A percentile compares a stretch with the other conserved stretches of the same genome.
Evolutionary conservation across 2,113 vertebrate genomes (phyloP).

Genomic region (Naja naja): DNA sequence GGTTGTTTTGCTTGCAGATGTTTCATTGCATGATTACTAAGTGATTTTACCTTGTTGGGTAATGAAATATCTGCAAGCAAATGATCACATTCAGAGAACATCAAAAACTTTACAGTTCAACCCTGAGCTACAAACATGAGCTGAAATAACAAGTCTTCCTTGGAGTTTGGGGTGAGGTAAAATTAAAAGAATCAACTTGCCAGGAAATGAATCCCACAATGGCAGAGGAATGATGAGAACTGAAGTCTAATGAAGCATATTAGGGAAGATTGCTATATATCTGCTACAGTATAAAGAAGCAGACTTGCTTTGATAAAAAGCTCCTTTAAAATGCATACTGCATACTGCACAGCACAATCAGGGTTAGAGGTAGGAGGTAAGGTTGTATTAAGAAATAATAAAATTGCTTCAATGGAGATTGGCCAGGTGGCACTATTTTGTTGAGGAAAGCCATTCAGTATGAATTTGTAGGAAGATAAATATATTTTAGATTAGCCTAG

Average conservation of each 20-base stretch:
- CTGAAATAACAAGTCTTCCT: background rate
- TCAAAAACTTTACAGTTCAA: background rate
- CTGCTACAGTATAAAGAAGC: background rate
- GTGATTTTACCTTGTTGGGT: background rate
- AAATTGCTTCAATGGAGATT: background rate
- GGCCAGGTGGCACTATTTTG: background rate
- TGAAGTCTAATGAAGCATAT: background rate
- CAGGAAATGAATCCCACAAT: background rate
- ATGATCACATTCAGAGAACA: background rate
- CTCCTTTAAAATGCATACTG: background rate
- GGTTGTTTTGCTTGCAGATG: background rate
- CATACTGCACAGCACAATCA: background rate
- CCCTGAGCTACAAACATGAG: background rate
- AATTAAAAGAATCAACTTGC: background rate
- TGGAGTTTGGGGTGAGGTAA: background rate
- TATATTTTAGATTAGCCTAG: background rate
- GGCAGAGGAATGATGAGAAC: background rate
- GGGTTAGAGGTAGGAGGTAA: background rate
- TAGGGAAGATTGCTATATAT: background rate
- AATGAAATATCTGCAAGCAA: background rate
- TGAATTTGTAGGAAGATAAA: constrained; percentile 2
- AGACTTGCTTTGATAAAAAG: background rate
- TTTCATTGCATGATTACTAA: background rate
- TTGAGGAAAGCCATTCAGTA: background rate
- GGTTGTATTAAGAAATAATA: background rate